Evolutionary conservation across 2,113 vertebrate genomes (phyloP).

Genomic region (Rhinopomastus cyanomelas): DNA sequence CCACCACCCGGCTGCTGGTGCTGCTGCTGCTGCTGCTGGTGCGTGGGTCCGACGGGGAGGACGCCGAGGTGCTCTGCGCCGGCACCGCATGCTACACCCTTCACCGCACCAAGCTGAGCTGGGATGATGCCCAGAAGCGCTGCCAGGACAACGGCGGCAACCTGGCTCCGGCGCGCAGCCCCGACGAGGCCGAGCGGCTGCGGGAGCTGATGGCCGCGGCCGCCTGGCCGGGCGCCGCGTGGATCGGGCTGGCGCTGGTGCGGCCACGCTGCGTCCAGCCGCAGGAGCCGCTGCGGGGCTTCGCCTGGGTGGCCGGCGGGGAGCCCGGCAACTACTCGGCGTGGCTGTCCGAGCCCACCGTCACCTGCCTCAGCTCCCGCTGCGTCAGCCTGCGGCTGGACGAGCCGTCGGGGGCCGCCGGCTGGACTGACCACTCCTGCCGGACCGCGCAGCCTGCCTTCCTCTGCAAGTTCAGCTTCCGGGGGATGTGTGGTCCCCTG

Average conservation of each 20-base stretch:
- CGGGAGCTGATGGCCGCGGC: constrained; percentile 4
- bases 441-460: constrained; percentile 40
- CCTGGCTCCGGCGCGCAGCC: constrained; percentile 56
- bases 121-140: constrained; percentile 21
- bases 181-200: constrained; percentile 55
- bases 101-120: constrained; percentile 45
- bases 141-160: constrained; percentile 72
- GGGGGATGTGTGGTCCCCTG: constrained; percentile 74
- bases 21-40: background rate
- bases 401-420: background rate
- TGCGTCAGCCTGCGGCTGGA: constrained; percentile 57
- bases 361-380: constrained; percentile 64
- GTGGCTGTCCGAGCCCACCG: constrained; percentile 62
- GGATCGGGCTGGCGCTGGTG: constrained; percentile 72
- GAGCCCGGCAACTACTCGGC: constrained; percentile 44
- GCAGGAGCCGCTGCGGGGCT: constrained; percentile 64
- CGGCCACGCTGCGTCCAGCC: background rate
- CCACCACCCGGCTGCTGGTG: background rate
- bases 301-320: constrained; percentile 62
- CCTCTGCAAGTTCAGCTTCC: constrained; percentile 80
- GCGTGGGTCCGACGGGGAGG: background rate
- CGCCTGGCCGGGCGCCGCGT: constrained; percentile 39
- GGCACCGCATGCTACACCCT: constrained; percentile 72
- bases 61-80: constrained; percentile 55
- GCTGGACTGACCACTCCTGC: constrained; percentile 65